Evolutionary conservation across 1,140 invertebrate genomes (phyloP), one percentile per base, ranked within the genome.

Genomic region (Cheumatopsyche charites): DNA sequence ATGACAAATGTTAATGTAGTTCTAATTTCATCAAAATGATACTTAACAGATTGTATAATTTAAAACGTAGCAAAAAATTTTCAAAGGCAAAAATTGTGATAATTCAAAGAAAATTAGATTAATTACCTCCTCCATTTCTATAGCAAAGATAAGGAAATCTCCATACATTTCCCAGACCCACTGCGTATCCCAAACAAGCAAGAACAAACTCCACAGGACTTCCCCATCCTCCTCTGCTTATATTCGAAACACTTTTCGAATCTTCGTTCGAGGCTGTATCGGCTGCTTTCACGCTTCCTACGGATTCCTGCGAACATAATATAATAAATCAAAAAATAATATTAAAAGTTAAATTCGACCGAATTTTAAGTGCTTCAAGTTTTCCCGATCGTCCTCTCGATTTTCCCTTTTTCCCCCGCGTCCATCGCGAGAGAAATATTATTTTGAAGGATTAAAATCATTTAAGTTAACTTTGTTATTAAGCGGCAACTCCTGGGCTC

Each of bases 81-180:
- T 3, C 29, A 36, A n/a, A 9, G 29, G 29, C 3, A 36, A 36
- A 36, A 36, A 36, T 13, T 13, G 17, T 4, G 13, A 49, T 49
- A 49, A 49, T 49, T 36, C 21, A 25, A 62, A 62, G 15, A 23
- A 67, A 17, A 52, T 36, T 55, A 6, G 47, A 67, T 55, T 67
- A 41, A 52, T 83, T 82, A 91, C 90, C 92, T 78, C 91, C 92
- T 29, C 92, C 92, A 84, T 93, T 94, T 77, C 90, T 88, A 79
- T 93, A 94, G 73, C 89, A 90, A 26, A 94, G 84, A 81, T 92
- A 94, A 1, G 94, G 93, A 81, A 95, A 96, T 73, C 94, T 85
- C 93, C 94, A 96, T 47, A 96, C 90, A 80, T 95, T 96, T 29
- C 93, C 93, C 1, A 61, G 86, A 3, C 93, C 93, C n/a, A 95